These are phyloP conservation scores for Arctopsyche grandis DNA, from an alignment of 1,140 invertebrate genomes.

Conservation along the genomic window DNA sequence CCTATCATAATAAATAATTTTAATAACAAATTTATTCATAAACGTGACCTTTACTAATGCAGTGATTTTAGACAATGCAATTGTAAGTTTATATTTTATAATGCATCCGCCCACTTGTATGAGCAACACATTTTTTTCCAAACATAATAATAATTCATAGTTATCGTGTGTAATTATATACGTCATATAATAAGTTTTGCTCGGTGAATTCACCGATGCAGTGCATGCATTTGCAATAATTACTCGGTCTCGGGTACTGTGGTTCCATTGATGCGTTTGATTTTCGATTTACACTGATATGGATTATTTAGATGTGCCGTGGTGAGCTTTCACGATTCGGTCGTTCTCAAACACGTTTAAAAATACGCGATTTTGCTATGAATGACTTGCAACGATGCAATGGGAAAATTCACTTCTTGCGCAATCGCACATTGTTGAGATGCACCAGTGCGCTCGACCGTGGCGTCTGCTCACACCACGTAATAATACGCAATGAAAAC, in stretches of 20 bases:
- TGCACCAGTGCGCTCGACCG: slow-evolving; percentile 5
- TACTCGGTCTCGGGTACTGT: neutral
- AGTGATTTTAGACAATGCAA: slow-evolving; percentile 41
- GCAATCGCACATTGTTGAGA: slow-evolving; percentile 23
- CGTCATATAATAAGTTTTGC: no score
- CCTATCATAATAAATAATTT: no score
- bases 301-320: neutral
- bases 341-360: no score
- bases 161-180: slow-evolving; percentile 25
- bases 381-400: neutral
- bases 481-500: slow-evolving; percentile 38
- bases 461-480: slow-evolving; percentile 26
- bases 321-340: neutral
- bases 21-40: neutral
- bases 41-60: neutral
- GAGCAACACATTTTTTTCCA: neutral
- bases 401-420: slow-evolving; percentile 24
- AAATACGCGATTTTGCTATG: no score
- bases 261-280: no score
- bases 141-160: slow-evolving; percentile 33
- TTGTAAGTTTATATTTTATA: slow-evolving; percentile 41
- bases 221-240: neutral
- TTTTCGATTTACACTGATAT: neutral
- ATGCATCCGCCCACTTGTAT: neutral
- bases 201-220: slow-evolving; percentile 11